Evolutionary conservation across 2,797 vertebrate species (phyloP), one percentile per base, ranked within the genome.

Genomic region (Mastacembelus armatus): DNA sequence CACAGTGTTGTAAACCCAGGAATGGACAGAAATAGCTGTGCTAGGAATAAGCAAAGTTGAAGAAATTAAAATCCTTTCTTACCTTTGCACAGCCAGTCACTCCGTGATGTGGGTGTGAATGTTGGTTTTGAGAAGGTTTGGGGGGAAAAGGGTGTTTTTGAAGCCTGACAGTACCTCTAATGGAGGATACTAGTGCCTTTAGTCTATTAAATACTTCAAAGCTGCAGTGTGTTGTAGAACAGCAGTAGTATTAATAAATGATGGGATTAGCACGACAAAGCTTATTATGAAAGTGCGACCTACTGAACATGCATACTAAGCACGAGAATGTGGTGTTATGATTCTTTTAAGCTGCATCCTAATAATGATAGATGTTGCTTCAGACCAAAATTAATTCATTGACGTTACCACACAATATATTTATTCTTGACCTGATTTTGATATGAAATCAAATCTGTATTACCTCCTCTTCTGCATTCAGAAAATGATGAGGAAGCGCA

Each of bases 401-500:
- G 11, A 5, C 16, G 43, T 24, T 35, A 11, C 2, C 15, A 21
- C 33, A 7, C 24, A 29, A 55, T 15, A 39, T 12, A 18, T 59
- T 55, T 24, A 44, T 62, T 40, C 14, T 39, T 7, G 15, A 9
- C n/a, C 40, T 24, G 35, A 26, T 71, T 62, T 64, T 65, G 21
- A 62, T 40, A 42, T 49, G 22, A 70, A 74, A 61, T 35, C 15
- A 58, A 62, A 50, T 9, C 43, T 61, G 38, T 44, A 42, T 75
- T 66, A 26, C 10, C 38, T 57, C 24, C 38, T 63, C 24, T 71
- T 77, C 80, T 74, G 72, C 40, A 72, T 81, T 84, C 55, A 70
- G 63, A 29, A 66, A 76, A 86, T 79, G 66, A 81, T 81, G 67
- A 84, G 71, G 52, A 75, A 71, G 35, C 71, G 21, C 74, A 67